These are phyloP conservation scores for Poicephalus gulielmi DNA, from an alignment of 2,113 vertebrate species.

Conservation along the genomic window DNA sequence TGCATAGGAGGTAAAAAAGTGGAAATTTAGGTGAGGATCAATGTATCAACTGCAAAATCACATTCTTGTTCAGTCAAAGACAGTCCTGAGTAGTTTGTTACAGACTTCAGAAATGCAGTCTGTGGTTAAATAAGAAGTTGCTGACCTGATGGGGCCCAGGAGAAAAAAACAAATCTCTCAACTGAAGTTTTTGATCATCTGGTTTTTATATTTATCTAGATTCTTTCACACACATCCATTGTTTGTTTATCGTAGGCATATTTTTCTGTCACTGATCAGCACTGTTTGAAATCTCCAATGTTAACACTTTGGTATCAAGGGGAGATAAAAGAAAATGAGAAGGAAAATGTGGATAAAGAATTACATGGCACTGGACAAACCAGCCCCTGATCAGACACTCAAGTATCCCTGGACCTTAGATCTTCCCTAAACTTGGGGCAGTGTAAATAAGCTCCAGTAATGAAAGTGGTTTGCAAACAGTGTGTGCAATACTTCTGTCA, in stretches of 20 bases:
- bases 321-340: neutral
- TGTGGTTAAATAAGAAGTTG: neutral
- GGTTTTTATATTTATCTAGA: neutral
- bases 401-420: neutral
- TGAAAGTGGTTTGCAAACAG: neutral
- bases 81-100: neutral
- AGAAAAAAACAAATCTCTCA: neutral
- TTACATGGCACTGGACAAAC: neutral
- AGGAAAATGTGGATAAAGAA: neutral
- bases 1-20: neutral
- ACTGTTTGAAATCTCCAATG: neutral
- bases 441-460: neutral
- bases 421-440: neutral
- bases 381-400: neutral
- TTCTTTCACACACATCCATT: neutral
- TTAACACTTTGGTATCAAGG: rapidly evolving
- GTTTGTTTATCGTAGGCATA: neutral
- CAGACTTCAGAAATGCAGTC: neutral
- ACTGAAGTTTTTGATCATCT: neutral
- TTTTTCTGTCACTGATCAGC: neutral
- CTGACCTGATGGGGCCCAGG: neutral
- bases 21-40: neutral
- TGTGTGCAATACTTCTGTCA: neutral
- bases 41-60: neutral
- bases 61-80: neutral